A percentile compares a stretch with the other conserved stretches of the same genome.
Conservation (phyloP, 2,797 vertebrate genomes). For the Crypturellus tataupa region DNA sequence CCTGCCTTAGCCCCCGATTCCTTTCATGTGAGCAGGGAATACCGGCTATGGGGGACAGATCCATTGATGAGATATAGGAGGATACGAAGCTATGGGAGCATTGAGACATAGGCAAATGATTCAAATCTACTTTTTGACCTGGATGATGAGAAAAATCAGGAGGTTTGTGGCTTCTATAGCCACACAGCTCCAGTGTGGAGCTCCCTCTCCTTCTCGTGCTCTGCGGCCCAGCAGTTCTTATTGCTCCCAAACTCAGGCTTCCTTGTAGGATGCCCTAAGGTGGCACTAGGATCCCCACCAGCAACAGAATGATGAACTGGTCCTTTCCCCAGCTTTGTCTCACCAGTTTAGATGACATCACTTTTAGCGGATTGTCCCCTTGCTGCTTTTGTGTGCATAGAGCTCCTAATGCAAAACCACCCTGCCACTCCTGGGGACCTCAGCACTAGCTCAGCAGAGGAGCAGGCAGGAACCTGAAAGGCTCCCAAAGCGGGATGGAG, state of each 20-base stretch:
- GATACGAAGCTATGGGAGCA: neutral
- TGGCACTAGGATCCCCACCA: neutral
- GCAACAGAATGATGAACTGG: neutral
- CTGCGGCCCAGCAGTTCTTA: neutral
- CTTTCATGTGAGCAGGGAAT: neutral
- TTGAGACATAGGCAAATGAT: neutral
- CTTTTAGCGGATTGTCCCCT: neutral
- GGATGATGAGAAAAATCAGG: neutral
- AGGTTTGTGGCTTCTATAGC: neutral
- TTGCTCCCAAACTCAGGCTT: neutral
- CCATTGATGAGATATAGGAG: rapidly evolving
- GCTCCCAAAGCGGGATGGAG: neutral
- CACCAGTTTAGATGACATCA: neutral
- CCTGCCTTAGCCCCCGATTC: neutral
- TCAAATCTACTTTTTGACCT: neutral
- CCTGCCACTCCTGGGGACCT: neutral
- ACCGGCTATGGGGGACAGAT: neutral
- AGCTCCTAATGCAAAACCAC: neutral
- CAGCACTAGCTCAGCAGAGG: neutral
- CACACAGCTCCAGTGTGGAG: rapidly evolving
- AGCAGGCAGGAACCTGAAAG: neutral
- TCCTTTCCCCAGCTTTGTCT: neutral
- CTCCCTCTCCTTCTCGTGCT: neutral
- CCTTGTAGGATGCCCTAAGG: neutral
- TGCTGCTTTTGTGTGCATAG: neutral